Conservation (phyloP, 2,113 vertebrate species). For the Nannobrachium achirus region DNA sequence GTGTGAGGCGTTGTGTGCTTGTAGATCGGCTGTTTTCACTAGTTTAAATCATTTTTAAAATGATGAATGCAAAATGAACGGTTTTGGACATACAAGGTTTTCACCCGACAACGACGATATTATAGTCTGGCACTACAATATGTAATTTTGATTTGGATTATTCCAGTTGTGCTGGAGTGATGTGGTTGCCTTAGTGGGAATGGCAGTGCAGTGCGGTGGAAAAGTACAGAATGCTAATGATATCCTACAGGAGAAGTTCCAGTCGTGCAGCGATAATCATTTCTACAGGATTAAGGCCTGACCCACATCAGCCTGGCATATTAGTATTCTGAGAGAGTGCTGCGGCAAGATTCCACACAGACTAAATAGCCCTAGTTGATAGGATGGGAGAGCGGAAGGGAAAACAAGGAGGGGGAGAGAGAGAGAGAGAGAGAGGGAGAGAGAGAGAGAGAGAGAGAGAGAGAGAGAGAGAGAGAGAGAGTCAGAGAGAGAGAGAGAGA, state of each 20-base stretch:
- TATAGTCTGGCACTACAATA: slow-evolving; percentile 24
- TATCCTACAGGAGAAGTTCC: slow-evolving; percentile 73
- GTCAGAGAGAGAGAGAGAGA: slow-evolving; percentile 8
- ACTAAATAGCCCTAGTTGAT: slow-evolving; percentile 55
- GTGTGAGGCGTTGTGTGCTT: too few relatives aligned
- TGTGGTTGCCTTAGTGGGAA: slow-evolving; percentile 44
- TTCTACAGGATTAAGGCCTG: slow-evolving; percentile 79
- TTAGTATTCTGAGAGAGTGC: slow-evolving; percentile 71
- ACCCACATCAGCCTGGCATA: slow-evolving; percentile 74
- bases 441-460: slow-evolving; percentile 23
- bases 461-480: slow-evolving; percentile 7
- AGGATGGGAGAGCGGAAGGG: slow-evolving; percentile 43
- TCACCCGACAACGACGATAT: background rate
- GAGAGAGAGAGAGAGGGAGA: slow-evolving; percentile 31
- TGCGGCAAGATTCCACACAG: slow-evolving; percentile 63
- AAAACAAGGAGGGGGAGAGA: background rate
- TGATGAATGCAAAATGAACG: too few relatives aligned
- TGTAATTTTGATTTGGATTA: slow-evolving; percentile 46
- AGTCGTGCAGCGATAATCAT: slow-evolving; percentile 73
- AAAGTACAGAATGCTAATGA: slow-evolving; percentile 71
- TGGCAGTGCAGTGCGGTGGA: slow-evolving; percentile 48
- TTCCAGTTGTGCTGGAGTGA: slow-evolving; percentile 43
- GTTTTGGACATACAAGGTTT: too few relatives aligned
- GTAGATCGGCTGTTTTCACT: too few relatives aligned
- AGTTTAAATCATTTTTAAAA: too few relatives aligned